Base-by-base conservation (phyloP, 2,797 vertebrate genomes). In the Novumbra hubbsi region DNA sequence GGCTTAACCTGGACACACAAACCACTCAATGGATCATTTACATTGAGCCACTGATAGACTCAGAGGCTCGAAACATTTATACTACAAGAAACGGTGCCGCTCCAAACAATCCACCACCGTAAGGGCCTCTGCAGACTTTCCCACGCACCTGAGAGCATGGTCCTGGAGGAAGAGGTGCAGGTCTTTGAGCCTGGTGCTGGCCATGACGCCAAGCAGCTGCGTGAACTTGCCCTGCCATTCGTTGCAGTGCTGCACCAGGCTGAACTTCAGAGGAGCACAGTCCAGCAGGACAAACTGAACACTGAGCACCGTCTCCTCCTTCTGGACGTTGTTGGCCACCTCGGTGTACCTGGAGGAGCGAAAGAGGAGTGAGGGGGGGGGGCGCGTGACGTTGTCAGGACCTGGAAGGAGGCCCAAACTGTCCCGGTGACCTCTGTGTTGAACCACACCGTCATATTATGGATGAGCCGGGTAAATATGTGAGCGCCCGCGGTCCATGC, bases 171-270 rank as follows among this genome's bases (percentile, higher is more conserved):
- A 94, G 52, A 48, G 5, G 27, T 94, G 89, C 30, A 97, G 90
- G 27, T 96, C 94, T 74, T 85, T 73, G 14, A 97, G 92, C 52
- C 84, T 85, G 19, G 55, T 80, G 16, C 86, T 91, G 2, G 94
- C 94, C 91, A 96, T 93, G 79, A 92, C 85, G 41, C 87, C 92
- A 72, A 98, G 94, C 78, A 96, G 94, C 41, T 93, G 87, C 0
- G 95, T 96, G 79, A 96, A 95, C 87, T 94, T 96, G 79, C 88
- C 90, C 89, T 96, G 95, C 96, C 96, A 97, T 80, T 96, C 95
- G 0, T 83, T 93, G 85, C 95, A 98, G 77, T 97, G 96, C 78
- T 96, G 95, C 71, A 95, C 91, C 88, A 97, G 80, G 0, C 94
- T 92, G 24, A 92, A 92, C 85, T 97, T 96, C 65, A 98, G 94